Conservation (phyloP, 2,113 vertebrate species). For the Archilochus colubris region DNA sequence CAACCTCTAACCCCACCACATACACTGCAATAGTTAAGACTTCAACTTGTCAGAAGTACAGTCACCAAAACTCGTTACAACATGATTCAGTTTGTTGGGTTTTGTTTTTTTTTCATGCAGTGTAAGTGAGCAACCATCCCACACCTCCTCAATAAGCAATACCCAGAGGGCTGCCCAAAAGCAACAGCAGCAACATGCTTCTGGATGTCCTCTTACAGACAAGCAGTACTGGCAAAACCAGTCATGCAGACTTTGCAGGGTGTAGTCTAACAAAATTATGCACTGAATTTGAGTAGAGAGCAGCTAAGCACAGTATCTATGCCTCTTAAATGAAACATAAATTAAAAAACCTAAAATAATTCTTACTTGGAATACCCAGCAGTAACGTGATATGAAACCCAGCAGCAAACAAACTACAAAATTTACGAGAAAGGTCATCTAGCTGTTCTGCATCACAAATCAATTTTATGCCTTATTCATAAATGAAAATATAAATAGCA, state of each 20-base stretch:
- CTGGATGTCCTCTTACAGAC: background rate
- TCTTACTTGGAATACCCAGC: background rate
- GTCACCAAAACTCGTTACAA: background rate
- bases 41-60: background rate
- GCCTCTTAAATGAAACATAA: background rate
- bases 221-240: background rate
- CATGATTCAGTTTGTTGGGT: background rate
- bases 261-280: background rate
- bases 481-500: background rate
- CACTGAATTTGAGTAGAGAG: background rate
- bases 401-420: background rate
- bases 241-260: background rate
- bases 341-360: background rate
- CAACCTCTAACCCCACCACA: background rate
- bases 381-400: background rate
- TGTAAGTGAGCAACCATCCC: background rate
- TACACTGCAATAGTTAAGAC: background rate
- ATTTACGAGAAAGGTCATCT: background rate
- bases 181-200: background rate
- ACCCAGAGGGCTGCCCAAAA: background rate
- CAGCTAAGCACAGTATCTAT: background rate
- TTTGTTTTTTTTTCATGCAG: background rate
- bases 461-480: background rate
- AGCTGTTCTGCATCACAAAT: fast-evolving
- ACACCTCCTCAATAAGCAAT: background rate